Percentiles rank a stretch among this genome's conserved stretches.
These are phyloP conservation scores for Plebejus anna DNA, from an alignment of 2,888 invertebrate species.

Conservation along the genomic window DNA sequence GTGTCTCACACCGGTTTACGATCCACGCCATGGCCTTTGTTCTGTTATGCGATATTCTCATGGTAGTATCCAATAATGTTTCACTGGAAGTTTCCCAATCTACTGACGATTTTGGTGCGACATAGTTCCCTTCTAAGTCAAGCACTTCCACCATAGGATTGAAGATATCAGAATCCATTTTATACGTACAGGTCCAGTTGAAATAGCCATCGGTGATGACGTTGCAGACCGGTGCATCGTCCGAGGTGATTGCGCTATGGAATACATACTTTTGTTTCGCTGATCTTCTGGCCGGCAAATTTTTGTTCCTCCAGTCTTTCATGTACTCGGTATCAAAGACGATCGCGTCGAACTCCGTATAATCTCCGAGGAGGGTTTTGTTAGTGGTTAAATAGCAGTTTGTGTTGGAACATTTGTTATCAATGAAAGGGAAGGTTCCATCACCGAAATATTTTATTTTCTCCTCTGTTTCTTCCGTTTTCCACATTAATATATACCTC, in stretches of 20 bases:
- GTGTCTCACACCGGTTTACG: constrained; percentile 46
- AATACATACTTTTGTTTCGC: constrained; percentile 62
- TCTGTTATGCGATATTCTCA: constrained; percentile 42
- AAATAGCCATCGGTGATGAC: constrained; percentile 54
- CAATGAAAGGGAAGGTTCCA: constrained; percentile 50
- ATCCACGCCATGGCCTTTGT: constrained; percentile 44
- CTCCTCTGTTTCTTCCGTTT: constrained; percentile 32
- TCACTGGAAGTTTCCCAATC: constrained; percentile 43
- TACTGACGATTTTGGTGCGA: constrained; percentile 51
- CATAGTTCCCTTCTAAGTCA: constrained; percentile 46
- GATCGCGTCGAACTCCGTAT: constrained; percentile 58
- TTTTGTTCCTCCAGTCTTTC: constrained; percentile 41
- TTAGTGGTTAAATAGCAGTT: constrained; percentile 63
- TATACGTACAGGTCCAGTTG: constrained; percentile 73
- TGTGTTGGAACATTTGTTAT: constrained; percentile 48
- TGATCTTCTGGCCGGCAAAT: constrained; percentile 48
- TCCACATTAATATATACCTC: constrained; percentile 61
- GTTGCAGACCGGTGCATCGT: constrained; percentile 53
- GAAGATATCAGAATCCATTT: constrained; percentile 60
- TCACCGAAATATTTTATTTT: constrained; percentile 40
- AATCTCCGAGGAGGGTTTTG: constrained; percentile 46
- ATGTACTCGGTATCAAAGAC: constrained; percentile 52
- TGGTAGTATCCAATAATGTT: constrained; percentile 38
- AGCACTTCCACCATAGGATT: constrained; percentile 61
- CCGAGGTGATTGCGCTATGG: constrained; percentile 52